phyloP scores from a whole-genome alignment of 2,797 vertebrate genomes.

The Xerus rutilus region DNA sequence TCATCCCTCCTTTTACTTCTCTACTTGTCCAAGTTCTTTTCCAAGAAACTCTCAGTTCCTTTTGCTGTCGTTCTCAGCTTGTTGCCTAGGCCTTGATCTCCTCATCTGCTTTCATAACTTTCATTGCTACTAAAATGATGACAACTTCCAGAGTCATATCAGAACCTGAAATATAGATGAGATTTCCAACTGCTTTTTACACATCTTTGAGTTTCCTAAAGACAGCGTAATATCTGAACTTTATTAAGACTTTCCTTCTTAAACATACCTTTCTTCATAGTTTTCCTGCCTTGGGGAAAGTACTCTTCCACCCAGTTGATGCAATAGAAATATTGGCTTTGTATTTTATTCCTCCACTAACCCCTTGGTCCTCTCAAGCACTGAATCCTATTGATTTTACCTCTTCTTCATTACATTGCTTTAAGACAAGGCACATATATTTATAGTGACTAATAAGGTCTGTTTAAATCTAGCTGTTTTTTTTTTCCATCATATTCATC shows the following conservation, averaged over 20 bases:
- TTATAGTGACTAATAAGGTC: neutral
- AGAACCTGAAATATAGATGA: neutral
- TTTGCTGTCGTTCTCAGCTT: neutral
- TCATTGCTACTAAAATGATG: neutral
- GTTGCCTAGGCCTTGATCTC: neutral
- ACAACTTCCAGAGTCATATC: neutral
- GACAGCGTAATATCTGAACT: neutral
- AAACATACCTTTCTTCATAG: neutral
- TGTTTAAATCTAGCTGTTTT: fast-evolving
- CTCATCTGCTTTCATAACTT: neutral
- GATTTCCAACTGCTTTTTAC: neutral
- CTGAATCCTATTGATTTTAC: neutral
- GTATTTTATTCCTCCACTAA: neutral
- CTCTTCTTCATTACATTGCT: neutral
- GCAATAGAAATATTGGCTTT: neutral
- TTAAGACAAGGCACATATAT: neutral
- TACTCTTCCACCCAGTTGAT: neutral
- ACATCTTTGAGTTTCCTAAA: neutral
- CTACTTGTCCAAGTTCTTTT: neutral
- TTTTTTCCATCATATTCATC: neutral
- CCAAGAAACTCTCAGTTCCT: neutral
- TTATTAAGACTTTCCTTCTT: neutral
- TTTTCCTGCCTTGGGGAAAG: neutral
- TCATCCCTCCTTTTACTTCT: neutral
- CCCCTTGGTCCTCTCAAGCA: neutral